These are phyloP conservation scores for Lamprotornis superbus DNA, from an alignment of 2,113 vertebrate genomes.

Conservation along the genomic window DNA sequence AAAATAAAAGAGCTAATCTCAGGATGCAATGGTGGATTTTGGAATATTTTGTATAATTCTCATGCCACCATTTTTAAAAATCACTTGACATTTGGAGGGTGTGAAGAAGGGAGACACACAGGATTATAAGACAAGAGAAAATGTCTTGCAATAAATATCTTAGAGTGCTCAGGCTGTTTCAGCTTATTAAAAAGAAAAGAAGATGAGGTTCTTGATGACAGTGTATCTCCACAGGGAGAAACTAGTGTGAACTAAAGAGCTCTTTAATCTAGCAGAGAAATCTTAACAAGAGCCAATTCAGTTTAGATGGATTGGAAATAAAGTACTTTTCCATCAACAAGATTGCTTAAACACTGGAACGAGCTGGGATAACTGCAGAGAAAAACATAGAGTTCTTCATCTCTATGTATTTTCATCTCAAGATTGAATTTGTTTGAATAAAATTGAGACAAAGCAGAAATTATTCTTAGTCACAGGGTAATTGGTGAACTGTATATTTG, in stretches of 20 bases:
- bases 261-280: conserved; percentile 17
- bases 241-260: conserved; percentile 2
- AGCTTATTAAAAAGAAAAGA: conserved; percentile 27
- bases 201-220: neutral
- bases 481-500: neutral
- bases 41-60: neutral
- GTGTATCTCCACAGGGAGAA: neutral
- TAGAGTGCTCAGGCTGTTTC: neutral
- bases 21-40: neutral
- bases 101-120: neutral
- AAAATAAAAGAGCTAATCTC: neutral
- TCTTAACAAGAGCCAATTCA: neutral
- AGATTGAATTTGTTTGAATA: neutral
- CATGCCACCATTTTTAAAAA: neutral
- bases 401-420: neutral
- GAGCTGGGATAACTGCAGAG: neutral
- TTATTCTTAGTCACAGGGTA: neutral
- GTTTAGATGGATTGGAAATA: neutral
- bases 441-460: neutral
- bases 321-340: neutral
- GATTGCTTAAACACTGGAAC: neutral
- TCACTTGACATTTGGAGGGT: neutral
- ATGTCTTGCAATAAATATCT: neutral
- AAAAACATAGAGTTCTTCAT: neutral
- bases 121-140: neutral